These are phyloP conservation scores for Hemithea aestivaria DNA, from an alignment of 2,888 invertebrate species.

Conservation along the genomic window DNA sequence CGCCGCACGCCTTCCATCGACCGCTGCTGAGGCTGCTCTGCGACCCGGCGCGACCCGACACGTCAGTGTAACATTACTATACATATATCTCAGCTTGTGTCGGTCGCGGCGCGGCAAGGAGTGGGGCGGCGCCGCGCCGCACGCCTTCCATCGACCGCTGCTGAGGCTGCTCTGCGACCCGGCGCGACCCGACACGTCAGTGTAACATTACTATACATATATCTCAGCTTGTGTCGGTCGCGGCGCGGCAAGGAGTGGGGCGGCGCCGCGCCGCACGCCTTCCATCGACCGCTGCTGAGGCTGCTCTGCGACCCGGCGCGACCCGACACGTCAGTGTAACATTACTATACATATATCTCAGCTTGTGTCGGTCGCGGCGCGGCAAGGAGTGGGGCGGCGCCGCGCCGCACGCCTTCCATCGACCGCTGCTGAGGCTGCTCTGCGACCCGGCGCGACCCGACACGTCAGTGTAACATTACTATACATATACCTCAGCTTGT, in stretches of 20 bases:
- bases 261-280: constrained; percentile 89
- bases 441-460: constrained; percentile 79
- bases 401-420: constrained; percentile 92
- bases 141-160: constrained; percentile 91
- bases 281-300: constrained; percentile 90
- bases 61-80: constrained; percentile 35
- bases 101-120: constrained; percentile 90
- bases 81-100: constrained; percentile 84
- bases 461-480: constrained; percentile 37
- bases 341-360: constrained; percentile 60
- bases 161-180: constrained; percentile 86
- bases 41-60: constrained; percentile 71
- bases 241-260: constrained; percentile 93
- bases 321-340: constrained; percentile 42
- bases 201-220: constrained; percentile 3
- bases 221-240: constrained; percentile 88
- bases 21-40: constrained; percentile 88
- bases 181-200: constrained; percentile 59
- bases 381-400: constrained; percentile 94
- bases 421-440: constrained; percentile 86
- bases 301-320: constrained; percentile 84
- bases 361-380: constrained; percentile 87
- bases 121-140: constrained; percentile 92
- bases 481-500: constrained; percentile 82
- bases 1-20: constrained; percentile 92